Base-by-base conservation (phyloP, 1,140 invertebrate genomes). In the Aphaenogaster ashmeadi region DNA sequence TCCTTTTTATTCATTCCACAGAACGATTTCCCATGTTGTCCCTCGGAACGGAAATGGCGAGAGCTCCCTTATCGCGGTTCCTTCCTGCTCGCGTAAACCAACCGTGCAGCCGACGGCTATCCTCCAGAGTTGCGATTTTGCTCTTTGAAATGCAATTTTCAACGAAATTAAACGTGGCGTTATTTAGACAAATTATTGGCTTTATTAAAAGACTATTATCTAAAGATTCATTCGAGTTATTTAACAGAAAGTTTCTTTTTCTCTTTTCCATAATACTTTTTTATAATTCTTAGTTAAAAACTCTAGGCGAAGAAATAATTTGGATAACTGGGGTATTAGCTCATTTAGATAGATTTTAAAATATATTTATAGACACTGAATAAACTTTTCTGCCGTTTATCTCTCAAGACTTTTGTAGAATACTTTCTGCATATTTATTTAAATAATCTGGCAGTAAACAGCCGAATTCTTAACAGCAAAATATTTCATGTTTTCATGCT, bases 51-150 rank as follows among this genome's bases (percentile, higher is more conserved):
- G 89, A 90, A 91, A 90, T 67, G 86, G 56, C 77, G 74, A 86
- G 80, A 80, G 52, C 80, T 66, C 71, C 52, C 90, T 90, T 91
- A 91, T 91, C 89, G 67, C 69, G 62, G 52, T 90, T 90, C 87
- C 89, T 90, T 90, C 87, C 89, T 83, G 62, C 66, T 81, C 87
- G 77, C 83, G 77, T 90, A 91, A 91, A 91, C 90, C 80, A 88
- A 72, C 77, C 80, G 85, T 27, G 71, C 27, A 60, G 47, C 58
- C 77, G 50, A 89, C 54, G 56, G 5, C 41, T 54, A 62, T 81
- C 38, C 87, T 88, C 33, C 47, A n/a, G n/a, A 81, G 21, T 71
- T 21, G 27, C 15, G n/a, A 54, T 27, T 56, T 62, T 41, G 54
- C 18, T 87, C 60, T 87, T 38, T 21, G 13, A 72, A 38, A 56